These are phyloP conservation scores for Scopus umbretta DNA, from an alignment of 2,113 vertebrate species.

Conservation along the genomic window DNA sequence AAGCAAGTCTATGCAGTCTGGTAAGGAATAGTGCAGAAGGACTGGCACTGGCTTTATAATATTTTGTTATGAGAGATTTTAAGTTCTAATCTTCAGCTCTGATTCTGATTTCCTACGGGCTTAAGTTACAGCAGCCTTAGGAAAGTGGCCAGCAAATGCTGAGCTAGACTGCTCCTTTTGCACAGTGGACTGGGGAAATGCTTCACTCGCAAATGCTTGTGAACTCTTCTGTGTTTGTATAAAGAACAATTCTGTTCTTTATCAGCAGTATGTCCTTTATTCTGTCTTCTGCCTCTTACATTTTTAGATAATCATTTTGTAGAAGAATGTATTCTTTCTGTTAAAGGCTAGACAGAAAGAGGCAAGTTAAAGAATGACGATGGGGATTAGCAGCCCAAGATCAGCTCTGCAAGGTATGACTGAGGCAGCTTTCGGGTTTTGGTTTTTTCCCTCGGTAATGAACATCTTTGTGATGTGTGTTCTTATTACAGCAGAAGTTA, in stretches of 20 bases:
- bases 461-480: neutral
- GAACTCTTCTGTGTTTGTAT: neutral
- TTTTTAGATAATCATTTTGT: neutral
- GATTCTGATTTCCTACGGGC: neutral
- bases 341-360: neutral
- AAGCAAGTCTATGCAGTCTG: neutral
- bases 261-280: neutral
- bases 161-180: neutral
- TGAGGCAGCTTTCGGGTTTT: neutral
- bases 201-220: fast-evolving
- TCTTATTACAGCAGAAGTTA: neutral
- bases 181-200: neutral
- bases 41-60: neutral
- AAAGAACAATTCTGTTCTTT: neutral
- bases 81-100: neutral
- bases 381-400: neutral
- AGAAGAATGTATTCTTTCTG: neutral
- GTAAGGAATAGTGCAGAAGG: neutral
- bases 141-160: neutral
- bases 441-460: neutral
- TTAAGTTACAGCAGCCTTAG: neutral
- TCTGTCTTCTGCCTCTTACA: neutral
- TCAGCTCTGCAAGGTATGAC: neutral
- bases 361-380: neutral
- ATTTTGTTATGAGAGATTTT: neutral